phyloP scores from a whole-genome alignment of 2,797 vertebrate genomes.

The Australoheros facetus region DNA sequence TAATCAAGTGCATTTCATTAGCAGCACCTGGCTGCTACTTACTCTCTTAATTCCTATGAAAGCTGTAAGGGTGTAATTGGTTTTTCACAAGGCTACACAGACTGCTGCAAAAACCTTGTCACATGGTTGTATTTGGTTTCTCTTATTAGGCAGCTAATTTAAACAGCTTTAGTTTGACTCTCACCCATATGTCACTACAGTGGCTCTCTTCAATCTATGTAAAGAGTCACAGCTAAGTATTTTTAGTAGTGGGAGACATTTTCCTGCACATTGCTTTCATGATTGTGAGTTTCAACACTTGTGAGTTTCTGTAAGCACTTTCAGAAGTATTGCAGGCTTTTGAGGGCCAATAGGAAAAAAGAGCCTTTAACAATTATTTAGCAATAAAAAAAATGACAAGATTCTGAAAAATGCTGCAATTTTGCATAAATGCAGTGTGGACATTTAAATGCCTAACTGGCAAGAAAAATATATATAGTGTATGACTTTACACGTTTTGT shows the following conservation, averaged over 20 bases:
- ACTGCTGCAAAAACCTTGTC: not conserved
- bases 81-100: not conserved
- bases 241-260: constrained; percentile 37
- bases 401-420: not conserved
- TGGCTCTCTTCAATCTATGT: not conserved
- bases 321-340: not conserved
- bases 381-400: not conserved
- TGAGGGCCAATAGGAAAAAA: not conserved
- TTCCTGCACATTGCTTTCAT: constrained; percentile 25
- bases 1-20: not conserved
- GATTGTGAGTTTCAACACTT: not conserved
- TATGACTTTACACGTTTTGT: not conserved
- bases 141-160: not conserved
- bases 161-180: not conserved
- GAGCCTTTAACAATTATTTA: not conserved
- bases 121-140: not conserved
- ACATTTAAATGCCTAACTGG: not conserved
- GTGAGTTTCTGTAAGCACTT: not conserved
- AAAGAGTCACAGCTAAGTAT: not conserved
- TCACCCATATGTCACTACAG: not conserved
- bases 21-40: not conserved
- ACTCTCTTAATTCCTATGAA: not conserved
- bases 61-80: not conserved
- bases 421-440: not conserved
- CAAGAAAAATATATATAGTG: too few species aligned